phyloP scores from a whole-genome alignment of 2,888 invertebrate genomes.

The Timema podura region DNA sequence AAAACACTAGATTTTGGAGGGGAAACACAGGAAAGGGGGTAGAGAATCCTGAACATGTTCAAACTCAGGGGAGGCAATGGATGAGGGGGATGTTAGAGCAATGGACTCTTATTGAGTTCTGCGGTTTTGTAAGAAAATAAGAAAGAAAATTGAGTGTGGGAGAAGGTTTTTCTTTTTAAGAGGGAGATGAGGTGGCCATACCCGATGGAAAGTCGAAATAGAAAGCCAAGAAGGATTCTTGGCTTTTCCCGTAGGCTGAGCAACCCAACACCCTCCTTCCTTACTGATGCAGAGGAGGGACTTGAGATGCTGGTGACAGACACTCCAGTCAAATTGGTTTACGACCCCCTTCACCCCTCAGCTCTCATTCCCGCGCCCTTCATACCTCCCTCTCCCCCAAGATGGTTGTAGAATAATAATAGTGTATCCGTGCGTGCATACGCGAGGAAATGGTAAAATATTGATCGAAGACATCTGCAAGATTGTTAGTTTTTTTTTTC shows the following conservation, averaged over 20 bases:
- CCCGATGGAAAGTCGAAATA: slow-evolving; percentile 2
- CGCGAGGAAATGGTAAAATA: no score
- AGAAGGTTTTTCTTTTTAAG: no score
- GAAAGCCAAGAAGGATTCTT: slow-evolving; percentile 14
- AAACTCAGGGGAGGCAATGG: neutral
- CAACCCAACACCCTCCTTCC: no score
- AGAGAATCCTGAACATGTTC: neutral
- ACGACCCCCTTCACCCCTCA: slow-evolving; percentile 22
- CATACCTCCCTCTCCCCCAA: slow-evolving; percentile 6
- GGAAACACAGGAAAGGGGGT: neutral
- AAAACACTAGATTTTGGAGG: no score
- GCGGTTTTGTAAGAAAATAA: slow-evolving; percentile 24
- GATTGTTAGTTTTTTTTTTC: no score
- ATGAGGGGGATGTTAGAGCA: slow-evolving; percentile 20
- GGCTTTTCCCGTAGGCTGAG: neutral
- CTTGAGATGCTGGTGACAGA: slow-evolving; percentile 31
- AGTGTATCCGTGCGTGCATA: neutral
- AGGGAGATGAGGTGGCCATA: slow-evolving; percentile 2
- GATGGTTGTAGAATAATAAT: slow-evolving; percentile 28
- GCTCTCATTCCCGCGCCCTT: neutral
- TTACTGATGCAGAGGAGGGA: neutral
- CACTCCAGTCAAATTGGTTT: slow-evolving; percentile 32
- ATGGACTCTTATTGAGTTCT: slow-evolving; percentile 12
- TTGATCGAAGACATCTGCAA: no score
- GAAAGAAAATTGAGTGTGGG: no score